Base-by-base conservation (phyloP, 2,113 vertebrate species). In the Clupea harengus region DNA sequence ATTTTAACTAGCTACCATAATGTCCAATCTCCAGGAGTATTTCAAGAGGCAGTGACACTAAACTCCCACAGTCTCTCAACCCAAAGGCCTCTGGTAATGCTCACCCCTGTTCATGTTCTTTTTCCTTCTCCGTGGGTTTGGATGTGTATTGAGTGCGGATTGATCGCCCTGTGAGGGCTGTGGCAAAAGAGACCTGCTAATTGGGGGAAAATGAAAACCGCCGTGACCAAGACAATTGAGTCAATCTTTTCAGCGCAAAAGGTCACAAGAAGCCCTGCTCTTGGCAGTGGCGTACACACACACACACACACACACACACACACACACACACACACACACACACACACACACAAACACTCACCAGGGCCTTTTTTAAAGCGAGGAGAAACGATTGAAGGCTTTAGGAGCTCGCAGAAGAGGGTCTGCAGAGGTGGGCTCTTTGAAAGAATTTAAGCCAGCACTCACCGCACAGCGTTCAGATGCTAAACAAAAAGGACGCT, bases 111-210 rank as follows among this genome's bases (percentile, higher is more conserved):
- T 11, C 52, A 10, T 47, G 46, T 47, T 11, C 47, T 49, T 22
- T 60, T 60, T 60, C 4, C 54, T 39, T 2, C 54, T 60, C 54
- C 20, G 54, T 60, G 18, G 54, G 4, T 22, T 60, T 32, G n/a
- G 49, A n/a, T 82, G 46, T 50, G 81, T 82, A 50, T 82, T 50
- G 50, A 52, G 81, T 32, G 57, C n/a, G 10, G 49, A 18, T 83
- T 15, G 72, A 39, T 39, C 60, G 91, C 89, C 93, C 92, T 89
- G 94, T 93, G 91, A 92, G 89, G 88, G 89, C 82, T 39, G 72
- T 44, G 32, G 88, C 85, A 90, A 54, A 83, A 89, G 84, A 83
- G 44, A 89, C 89, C 83, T 64, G 13, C 47, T 87, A 85, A 87
- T 87, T 86, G 88, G 78, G 39, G 85, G 85, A 81, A 64, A 85